Conservation (phyloP, 2,888 invertebrate genomes). For the Microchrysa polita region DNA sequence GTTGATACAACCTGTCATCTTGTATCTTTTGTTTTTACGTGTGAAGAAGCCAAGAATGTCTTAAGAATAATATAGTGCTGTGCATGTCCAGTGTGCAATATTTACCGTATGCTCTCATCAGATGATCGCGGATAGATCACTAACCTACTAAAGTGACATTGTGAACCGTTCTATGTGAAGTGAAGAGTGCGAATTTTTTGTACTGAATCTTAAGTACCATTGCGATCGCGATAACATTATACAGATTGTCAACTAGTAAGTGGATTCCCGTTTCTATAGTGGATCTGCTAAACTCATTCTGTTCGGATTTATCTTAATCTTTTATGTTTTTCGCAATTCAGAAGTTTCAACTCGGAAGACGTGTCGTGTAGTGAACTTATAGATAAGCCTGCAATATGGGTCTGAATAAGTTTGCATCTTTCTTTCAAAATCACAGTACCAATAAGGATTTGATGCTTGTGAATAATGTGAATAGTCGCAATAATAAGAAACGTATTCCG, state of each 20-base stretch:
- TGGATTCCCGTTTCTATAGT: not conserved
- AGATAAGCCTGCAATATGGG: conserved; percentile 59
- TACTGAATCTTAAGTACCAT: conserved; percentile 2
- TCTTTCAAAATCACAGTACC: conserved; percentile 60
- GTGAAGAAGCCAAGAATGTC: not conserved
- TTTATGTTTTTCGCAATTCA: no score
- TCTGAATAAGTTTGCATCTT: conserved; percentile 63
- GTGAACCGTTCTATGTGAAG: conserved; percentile 35
- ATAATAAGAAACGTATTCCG: conserved; percentile 23
- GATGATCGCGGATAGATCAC: conserved; percentile 4
- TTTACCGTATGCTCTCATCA: not conserved
- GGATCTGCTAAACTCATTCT: no score
- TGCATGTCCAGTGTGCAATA: not conserved
- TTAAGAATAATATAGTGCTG: conserved; percentile 7
- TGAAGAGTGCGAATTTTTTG: not conserved
- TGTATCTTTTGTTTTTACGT: not conserved
- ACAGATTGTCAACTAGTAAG: no score
- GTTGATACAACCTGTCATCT: conserved; percentile 17
- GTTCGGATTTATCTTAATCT: no score
- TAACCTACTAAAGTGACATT: conserved; percentile 13
- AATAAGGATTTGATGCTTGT: conserved; percentile 37
- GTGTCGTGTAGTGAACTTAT: not conserved
- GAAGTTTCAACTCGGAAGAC: no score
- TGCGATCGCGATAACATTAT: conserved; percentile 24
- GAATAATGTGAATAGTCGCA: conserved; percentile 43